These are phyloP conservation scores for Rhinella marina DNA, from an alignment of 2,797 vertebrate species.

Conservation along the genomic window DNA sequence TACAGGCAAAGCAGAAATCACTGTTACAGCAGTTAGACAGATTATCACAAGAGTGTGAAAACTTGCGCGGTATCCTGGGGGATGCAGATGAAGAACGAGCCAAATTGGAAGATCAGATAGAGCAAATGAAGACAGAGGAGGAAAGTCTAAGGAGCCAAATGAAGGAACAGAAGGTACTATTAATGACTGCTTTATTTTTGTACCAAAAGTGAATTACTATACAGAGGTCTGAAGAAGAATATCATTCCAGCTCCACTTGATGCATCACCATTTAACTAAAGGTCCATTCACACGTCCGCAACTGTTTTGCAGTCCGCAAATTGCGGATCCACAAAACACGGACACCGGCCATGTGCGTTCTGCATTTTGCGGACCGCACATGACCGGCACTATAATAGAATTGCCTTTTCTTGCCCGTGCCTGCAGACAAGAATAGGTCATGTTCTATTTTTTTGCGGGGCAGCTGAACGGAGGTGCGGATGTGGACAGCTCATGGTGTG, in stretches of 20 bases:
- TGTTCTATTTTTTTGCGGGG: too few species aligned
- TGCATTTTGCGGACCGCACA: too few species aligned
- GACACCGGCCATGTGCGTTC: too few species aligned
- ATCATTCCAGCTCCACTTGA: too few species aligned
- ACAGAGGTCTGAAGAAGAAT: neutral
- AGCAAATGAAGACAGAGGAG: conserved; percentile 68
- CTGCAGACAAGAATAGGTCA: too few species aligned
- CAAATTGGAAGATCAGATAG: conserved; percentile 71
- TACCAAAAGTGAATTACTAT: neutral
- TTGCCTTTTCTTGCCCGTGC: too few species aligned
- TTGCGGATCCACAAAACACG: too few species aligned
- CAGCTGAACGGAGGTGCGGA: too few species aligned
- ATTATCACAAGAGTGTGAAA: conserved; percentile 81
- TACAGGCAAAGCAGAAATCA: conserved; percentile 82
- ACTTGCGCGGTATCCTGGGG: conserved; percentile 75
- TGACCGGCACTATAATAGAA: too few species aligned
- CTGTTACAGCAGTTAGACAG: conserved; percentile 80
- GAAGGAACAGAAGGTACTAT: conserved; percentile 77
- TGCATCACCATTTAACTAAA: neutral
- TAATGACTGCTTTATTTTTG: neutral
- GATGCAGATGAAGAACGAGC: conserved; percentile 73
- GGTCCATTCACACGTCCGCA: too few species aligned
- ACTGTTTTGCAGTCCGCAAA: too few species aligned
- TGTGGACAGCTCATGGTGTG: too few species aligned
- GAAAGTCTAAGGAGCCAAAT: conserved; percentile 71